Percentiles rank a stretch among this genome's conserved stretches.
These are phyloP conservation scores for Andrena fulva DNA, from an alignment of 2,888 invertebrate species.

Conservation along the genomic window DNA sequence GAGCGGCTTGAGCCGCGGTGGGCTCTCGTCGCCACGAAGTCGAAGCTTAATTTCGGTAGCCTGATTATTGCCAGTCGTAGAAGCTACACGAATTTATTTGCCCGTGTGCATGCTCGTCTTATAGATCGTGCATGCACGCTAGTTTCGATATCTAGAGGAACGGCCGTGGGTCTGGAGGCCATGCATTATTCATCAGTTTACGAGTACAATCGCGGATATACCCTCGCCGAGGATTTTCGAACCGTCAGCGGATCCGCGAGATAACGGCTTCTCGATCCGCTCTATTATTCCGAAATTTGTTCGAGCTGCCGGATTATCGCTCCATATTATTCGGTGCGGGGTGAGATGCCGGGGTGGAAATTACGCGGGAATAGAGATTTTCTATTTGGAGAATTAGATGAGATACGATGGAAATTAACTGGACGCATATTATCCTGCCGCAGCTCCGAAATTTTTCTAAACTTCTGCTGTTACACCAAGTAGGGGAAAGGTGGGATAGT, in stretches of 20 bases:
- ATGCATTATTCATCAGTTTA: constrained; percentile 21
- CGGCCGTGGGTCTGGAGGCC: too few relatives aligned
- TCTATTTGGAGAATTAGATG: too few relatives aligned
- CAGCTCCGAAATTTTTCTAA: too few relatives aligned
- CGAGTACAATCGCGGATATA: background rate
- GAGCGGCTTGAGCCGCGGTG: too few relatives aligned
- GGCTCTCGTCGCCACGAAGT: too few relatives aligned
- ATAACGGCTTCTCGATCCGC: constrained; percentile 12
- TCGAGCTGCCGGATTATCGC: background rate
- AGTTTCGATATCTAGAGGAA: background rate
- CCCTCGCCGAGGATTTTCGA: constrained; percentile 1
- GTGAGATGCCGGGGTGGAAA: background rate
- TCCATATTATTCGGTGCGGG: background rate
- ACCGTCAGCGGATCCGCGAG: background rate
- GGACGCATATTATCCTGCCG: too few relatives aligned
- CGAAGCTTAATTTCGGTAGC: too few relatives aligned
- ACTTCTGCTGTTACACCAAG: too few relatives aligned
- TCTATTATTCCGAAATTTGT: constrained; percentile 17
- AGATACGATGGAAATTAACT: too few relatives aligned
- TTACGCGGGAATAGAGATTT: background rate
- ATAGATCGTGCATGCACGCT: background rate
- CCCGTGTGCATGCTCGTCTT: background rate
- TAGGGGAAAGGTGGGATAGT: too few relatives aligned
- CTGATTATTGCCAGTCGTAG: too few relatives aligned
- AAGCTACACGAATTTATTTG: background rate